A percentile compares a stretch with the other conserved stretches of the same genome.
Evolutionary conservation across 2,888 invertebrate genomes (phyloP).

Genomic region (Drosophila conformis): DNA sequence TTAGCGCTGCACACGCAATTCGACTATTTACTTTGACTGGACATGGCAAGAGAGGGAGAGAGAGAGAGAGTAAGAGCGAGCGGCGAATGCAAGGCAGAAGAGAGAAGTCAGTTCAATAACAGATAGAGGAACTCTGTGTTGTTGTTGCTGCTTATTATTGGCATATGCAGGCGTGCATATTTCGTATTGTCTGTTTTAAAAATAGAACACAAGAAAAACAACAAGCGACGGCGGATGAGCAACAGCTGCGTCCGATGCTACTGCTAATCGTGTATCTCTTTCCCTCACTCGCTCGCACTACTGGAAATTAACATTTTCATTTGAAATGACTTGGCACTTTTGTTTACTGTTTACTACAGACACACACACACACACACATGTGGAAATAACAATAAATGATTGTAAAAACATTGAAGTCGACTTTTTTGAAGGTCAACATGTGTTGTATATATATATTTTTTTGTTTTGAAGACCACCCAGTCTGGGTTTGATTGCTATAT

Average conservation of each 20-base stretch:
- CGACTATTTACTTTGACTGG: conserved; percentile 1
- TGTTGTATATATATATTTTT: conserved; percentile 20
- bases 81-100: background rate
- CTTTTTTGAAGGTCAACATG: conserved; percentile 65
- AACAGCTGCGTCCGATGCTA: conserved; percentile 4
- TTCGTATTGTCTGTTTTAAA: conserved; percentile 5
- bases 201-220: conserved; percentile 8
- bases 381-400: conserved; percentile 3
- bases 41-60: background rate
- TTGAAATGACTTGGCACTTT: conserved; percentile 12
- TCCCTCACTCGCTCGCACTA: background rate
- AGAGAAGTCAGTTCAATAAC: background rate
- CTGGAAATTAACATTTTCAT: conserved; percentile 10
- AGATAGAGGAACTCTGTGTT: conserved; percentile 1
- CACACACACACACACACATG: background rate
- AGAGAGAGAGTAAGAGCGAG: background rate
- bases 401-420: conserved; percentile 23
- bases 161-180: conserved; percentile 13
- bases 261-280: background rate
- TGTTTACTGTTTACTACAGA: conserved; percentile 2
- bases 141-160: conserved; percentile 19
- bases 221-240: conserved; percentile 1
- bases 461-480: background rate
- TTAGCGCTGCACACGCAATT: conserved; percentile 17
- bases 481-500: conserved; percentile 25